A percentile compares a stretch with the other conserved stretches of the same genome.
Conservation (phyloP, 2,113 vertebrate species). For the Polypterus senegalus region DNA sequence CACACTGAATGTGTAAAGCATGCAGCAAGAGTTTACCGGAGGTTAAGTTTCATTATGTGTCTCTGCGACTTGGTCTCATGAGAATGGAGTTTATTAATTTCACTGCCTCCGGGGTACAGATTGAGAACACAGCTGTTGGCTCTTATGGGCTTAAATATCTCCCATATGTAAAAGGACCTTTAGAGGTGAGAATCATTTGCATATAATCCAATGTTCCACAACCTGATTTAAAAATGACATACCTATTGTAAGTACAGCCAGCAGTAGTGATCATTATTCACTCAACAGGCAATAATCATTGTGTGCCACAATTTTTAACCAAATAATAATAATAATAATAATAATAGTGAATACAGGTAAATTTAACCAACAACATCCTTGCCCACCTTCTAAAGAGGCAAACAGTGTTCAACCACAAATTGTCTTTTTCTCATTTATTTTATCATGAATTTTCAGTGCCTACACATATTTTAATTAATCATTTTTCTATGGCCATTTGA, state of each 20-base stretch:
- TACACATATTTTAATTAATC: too few relatives aligned
- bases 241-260: background rate
- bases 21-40: background rate
- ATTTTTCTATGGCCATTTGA: too few relatives aligned
- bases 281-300: background rate
- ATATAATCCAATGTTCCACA: background rate
- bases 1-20: background rate
- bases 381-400: too few relatives aligned
- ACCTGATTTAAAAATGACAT: background rate
- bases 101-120: background rate
- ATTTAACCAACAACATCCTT: too few relatives aligned
- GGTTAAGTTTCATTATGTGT: background rate
- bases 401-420: too few relatives aligned
- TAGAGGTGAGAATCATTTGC: conserved; percentile 7
- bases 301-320: background rate
- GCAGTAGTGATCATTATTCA: background rate
- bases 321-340: background rate
- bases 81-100: background rate
- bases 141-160: background rate
- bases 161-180: conserved; percentile 4
- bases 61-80: background rate
- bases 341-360: too few relatives aligned
- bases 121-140: conserved; percentile 17
- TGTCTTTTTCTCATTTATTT: too few relatives aligned
- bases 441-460: too few relatives aligned